These are phyloP conservation scores for Saguinus imperator DNA, from an alignment of 2,113 vertebrate genomes.

Conservation along the genomic window DNA sequence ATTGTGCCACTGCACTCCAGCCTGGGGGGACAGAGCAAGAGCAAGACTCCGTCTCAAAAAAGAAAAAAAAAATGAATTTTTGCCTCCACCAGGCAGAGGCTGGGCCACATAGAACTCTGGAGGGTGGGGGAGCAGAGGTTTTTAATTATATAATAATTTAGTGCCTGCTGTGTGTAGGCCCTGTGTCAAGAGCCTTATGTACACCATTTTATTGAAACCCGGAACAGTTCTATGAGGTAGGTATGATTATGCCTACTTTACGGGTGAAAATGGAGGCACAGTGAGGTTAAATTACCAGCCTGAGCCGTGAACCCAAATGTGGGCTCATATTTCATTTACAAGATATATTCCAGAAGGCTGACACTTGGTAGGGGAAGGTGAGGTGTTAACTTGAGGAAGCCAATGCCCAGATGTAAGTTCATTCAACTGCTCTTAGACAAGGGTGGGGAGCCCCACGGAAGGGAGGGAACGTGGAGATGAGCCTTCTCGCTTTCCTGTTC, in stretches of 20 bases:
- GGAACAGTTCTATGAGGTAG: not conserved
- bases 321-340: not conserved
- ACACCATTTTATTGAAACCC: too few relatives aligned
- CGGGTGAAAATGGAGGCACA: not conserved
- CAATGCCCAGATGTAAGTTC: fast-evolving
- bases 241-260: constrained; percentile 46
- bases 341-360: not conserved
- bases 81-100: not conserved
- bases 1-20: too few relatives aligned
- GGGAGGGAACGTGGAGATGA: not conserved
- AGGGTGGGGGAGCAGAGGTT: not conserved
- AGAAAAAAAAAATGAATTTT: not conserved
- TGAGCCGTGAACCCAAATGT: not conserved
- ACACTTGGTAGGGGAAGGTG: not conserved
- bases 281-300: not conserved
- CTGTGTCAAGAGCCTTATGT: not conserved
- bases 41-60: not conserved
- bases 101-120: too few relatives aligned
- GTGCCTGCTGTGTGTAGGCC: too few relatives aligned
- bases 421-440: not conserved
- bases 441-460: not conserved
- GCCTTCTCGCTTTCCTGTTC: not conserved
- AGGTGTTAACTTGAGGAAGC: not conserved
- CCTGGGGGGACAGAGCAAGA: too few relatives aligned
- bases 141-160: not conserved